Evolutionary conservation across 2,888 invertebrate species (phyloP).

Genomic region (Prostheceraeus crozeri): DNA sequence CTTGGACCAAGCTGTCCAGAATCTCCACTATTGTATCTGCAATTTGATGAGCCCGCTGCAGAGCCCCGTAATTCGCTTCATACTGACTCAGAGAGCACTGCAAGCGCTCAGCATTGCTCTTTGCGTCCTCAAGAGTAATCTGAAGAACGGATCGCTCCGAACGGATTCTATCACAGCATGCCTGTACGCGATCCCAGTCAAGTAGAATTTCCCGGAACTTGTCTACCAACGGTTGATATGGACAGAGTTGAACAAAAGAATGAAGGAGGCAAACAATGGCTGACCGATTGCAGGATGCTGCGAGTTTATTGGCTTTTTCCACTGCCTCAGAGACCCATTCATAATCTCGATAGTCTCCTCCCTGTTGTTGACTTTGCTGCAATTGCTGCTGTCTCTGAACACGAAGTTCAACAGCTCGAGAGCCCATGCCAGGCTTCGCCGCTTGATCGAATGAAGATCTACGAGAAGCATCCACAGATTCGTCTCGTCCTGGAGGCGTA

Average conservation of each 20-base stretch:
- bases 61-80: constrained; percentile 18
- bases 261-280: background rate
- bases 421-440: too few relatives aligned
- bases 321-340: too few relatives aligned
- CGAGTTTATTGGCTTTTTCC: too few relatives aligned
- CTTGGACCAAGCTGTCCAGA: background rate
- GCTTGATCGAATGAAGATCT: too few relatives aligned
- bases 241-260: background rate
- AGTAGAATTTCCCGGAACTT: background rate
- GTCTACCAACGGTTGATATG: background rate
- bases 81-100: constrained; percentile 18
- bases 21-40: constrained; percentile 13
- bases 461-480: too few relatives aligned
- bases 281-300: too few relatives aligned
- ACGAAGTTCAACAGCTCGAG: too few relatives aligned
- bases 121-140: constrained; percentile 17
- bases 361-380: too few relatives aligned
- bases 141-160: constrained; percentile 16
- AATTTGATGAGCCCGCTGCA: background rate
- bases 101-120: constrained; percentile 7
- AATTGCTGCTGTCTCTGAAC: too few relatives aligned
- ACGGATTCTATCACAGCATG: background rate
- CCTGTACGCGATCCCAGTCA: background rate
- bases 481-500: too few relatives aligned
- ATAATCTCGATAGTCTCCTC: too few relatives aligned